Conservation (phyloP, 2,113 vertebrate genomes). For the Chaetodon trifascialis region DNA sequence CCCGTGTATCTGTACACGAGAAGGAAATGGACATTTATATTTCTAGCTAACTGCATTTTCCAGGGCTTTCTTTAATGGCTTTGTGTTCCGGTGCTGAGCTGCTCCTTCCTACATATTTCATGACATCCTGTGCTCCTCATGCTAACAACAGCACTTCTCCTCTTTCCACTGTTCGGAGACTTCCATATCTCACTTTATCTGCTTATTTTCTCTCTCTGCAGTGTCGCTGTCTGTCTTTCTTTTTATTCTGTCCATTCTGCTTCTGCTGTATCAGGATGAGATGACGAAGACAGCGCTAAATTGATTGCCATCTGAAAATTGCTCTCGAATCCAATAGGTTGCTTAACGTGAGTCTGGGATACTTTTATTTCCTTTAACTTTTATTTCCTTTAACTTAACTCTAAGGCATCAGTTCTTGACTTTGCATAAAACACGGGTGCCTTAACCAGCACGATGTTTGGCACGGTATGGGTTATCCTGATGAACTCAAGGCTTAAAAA, state of each 20-base stretch:
- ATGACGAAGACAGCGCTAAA: conserved; percentile 16
- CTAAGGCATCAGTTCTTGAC: conserved; percentile 27
- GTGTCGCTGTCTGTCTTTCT: conserved; percentile 3
- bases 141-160: conserved; percentile 54
- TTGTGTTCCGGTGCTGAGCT: conserved; percentile 73
- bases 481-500: conserved; percentile 26
- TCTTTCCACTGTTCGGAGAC: conserved; percentile 44
- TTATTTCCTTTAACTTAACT: conserved; percentile 26
- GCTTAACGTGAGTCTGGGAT: background rate
- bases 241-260: conserved; percentile 10
- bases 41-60: conserved; percentile 76
- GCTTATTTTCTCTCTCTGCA: conserved; percentile 13
- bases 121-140: conserved; percentile 76
- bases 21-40: conserved; percentile 71
- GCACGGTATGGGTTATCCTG: conserved; percentile 26
- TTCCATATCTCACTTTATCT: conserved; percentile 39
- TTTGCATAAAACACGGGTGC: conserved; percentile 34
- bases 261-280: conserved; percentile 35
- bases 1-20: conserved; percentile 26
- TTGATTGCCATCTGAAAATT: background rate
- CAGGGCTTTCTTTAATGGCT: conserved; percentile 77
- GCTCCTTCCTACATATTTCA: conserved; percentile 81
- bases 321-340: conserved; percentile 12
- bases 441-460: conserved; percentile 30
- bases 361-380: conserved; percentile 21